Base-by-base conservation (phyloP, 2,888 invertebrate species). In the Lithophane socia region DNA sequence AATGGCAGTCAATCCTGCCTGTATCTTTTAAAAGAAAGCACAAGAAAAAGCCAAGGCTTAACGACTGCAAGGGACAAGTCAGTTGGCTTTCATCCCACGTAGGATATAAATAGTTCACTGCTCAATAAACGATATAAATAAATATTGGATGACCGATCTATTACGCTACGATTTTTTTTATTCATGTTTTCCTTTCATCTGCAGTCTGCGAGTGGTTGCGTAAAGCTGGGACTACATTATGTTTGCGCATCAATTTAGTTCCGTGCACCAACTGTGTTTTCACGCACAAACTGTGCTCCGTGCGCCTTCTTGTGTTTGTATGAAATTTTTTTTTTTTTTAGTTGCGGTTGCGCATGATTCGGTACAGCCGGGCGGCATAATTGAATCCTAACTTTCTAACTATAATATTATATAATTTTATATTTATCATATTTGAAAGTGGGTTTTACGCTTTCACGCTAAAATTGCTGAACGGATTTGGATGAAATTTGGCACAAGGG, bases 61-160 rank as follows among this genome's bases (percentile, higher is more conserved):
- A 58, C 77, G 52, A 44, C 49, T 73, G 74, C 54, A 64, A 68
- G 16, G 5, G 60, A 83, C 61, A 68, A 73, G 79, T 52, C 67
- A 79, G 42, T 74, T 52, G 74, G 13, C 54, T 56, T 37, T 21
- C 63, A 44, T 71, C 54, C 67, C 64, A 52, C 60, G 74, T 18
- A 56, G 21, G 29, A 67, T 74, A 73, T 42, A 63, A 82, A 70
- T 70, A 73, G 56, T 73, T 77, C 24, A 44, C 13, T 69, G 56
- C 60, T 61, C 47, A 44, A 80, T 70, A 66, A 70, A 80, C 16
- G 52, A 60, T 60, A 65, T 42, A 65, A 65, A 65, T 64, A 65
- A 64, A 68, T 64, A 44, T 69, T 37, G 21, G 13, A 68, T 44
- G 21, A 52, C 44, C 44, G n/a, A 58, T 58, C 64, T 49, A 73